Evolutionary conservation across 2,888 invertebrate species (phyloP), one percentile per base, ranked within the genome.

Genomic region (Oasisia sp.): DNA sequence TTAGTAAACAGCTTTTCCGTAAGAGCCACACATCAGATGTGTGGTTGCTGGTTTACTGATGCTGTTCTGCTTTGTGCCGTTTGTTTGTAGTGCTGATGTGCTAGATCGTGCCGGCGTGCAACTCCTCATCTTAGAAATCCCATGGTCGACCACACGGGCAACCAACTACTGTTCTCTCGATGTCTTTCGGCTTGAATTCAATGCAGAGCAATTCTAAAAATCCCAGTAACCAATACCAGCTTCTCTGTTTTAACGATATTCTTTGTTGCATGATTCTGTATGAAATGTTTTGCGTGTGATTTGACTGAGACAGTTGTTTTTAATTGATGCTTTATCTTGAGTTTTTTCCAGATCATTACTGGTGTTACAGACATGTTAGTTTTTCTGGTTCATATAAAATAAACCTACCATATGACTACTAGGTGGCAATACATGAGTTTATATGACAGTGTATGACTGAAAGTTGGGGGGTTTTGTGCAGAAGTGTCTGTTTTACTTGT

Each of bases 1-100:
- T 74, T 74, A 74, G 74, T 74, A 74, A 74, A 74, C 74, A 0
- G n/a, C 27, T 74, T 74, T n/a, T 74, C 74, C 74, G 27, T 74
- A 74, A 27, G 7, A 74, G 74, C n/a, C 19, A 74, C 19, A n/a
- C 74, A n/a, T 74, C 74, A 74, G 19, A 74, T 74, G n/a, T n/a
- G 74, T 74, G n/a, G 74, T 27, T 50, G 50, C 14, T 74, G 74
- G 74, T 74, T 74, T 74, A 74, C 74, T 74, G 74, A 74, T 74
- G 74, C 74, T 74, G 74, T 74, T 74, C 74, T 74, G 74, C 74
- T 74, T 74, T n/a, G n/a, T 74, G n/a, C 74, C n/a, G 74, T 74
- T 74, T 74, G 74, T 74, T 74, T 74, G 74, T 74, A 74, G 74
- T 74, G 74, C 14, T 56, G 56, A 56, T 56, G 56, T 56, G 56